Evolutionary conservation across 1,140 invertebrate genomes (phyloP).

Genomic region (Drosophila equinoxialis): DNA sequence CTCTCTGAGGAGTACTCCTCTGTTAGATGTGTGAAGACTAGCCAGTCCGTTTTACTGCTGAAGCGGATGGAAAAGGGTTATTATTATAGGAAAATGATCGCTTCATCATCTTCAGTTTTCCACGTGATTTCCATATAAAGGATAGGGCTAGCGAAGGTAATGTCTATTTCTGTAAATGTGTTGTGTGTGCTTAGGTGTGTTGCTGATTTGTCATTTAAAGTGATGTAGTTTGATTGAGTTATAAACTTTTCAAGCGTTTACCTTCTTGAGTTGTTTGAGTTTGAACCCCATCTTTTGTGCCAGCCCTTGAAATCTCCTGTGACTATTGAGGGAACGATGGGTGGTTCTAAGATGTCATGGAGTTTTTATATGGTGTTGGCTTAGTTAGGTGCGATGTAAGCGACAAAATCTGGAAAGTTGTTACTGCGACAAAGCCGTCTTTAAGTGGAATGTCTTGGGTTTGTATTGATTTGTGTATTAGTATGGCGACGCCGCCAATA

Average conservation of each 20-base stretch:
- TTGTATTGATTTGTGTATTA: background rate
- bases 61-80: conserved; percentile 1
- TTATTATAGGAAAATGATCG: conserved; percentile 18
- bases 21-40: background rate
- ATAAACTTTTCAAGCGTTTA: conserved; percentile 11
- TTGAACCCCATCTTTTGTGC: conserved; percentile 20
- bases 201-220: conserved; percentile 13
- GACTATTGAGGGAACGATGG: background rate
- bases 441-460: background rate
- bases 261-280: conserved; percentile 12
- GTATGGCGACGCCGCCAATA: no score
- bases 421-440: background rate
- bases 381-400: conserved; percentile 10
- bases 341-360: background rate
- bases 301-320: conserved; percentile 12
- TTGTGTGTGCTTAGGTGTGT: conserved; percentile 22
- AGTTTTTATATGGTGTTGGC: background rate
- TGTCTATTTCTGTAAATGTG: conserved; percentile 17
- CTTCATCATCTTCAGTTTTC: conserved; percentile 13
- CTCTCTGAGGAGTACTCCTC: conserved; percentile 5
- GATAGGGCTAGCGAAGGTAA: background rate
- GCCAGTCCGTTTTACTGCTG: background rate
- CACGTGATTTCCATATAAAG: background rate
- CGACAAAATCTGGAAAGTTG: no score
- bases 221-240: no score